Evolutionary conservation across 2,797 vertebrate genomes (phyloP).

Genomic region (Microctenopoma lineatum): DNA sequence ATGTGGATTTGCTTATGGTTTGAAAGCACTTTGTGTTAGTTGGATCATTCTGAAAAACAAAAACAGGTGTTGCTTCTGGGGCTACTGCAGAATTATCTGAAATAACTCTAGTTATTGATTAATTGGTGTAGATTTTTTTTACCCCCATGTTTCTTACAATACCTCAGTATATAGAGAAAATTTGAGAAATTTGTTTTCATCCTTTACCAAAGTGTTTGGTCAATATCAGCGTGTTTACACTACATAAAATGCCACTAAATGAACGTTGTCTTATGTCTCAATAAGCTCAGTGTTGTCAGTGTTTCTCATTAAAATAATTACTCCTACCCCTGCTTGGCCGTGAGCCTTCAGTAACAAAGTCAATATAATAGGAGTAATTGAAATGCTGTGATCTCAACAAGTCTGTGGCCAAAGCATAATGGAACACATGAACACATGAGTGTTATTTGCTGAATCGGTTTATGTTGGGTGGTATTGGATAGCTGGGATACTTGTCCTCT

Average conservation of each 20-base stretch:
- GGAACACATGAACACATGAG: slow-evolving; percentile 27
- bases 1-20: background rate
- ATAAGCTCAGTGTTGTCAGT: background rate
- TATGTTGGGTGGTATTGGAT: slow-evolving; percentile 11
- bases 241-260: background rate
- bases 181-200: no score
- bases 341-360: slow-evolving; percentile 1
- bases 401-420: slow-evolving; percentile 14
- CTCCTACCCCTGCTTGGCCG: background rate
- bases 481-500: background rate
- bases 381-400: slow-evolving; percentile 7
- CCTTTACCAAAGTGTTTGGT: background rate
- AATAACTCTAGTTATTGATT: background rate
- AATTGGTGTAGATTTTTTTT: background rate
- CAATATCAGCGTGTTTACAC: background rate
- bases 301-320: slow-evolving; percentile 33
- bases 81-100: background rate
- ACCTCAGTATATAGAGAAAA: no score
- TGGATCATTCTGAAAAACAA: slow-evolving; percentile 1
- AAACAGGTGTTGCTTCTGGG: slow-evolving; percentile 11
- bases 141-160: background rate
- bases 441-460: slow-evolving; percentile 20
- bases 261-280: background rate
- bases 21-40: background rate
- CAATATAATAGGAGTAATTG: slow-evolving; percentile 3